These are phyloP conservation scores for Forbesichthys papilliferus DNA, from an alignment of 2,113 vertebrate genomes.

Conservation along the genomic window DNA sequence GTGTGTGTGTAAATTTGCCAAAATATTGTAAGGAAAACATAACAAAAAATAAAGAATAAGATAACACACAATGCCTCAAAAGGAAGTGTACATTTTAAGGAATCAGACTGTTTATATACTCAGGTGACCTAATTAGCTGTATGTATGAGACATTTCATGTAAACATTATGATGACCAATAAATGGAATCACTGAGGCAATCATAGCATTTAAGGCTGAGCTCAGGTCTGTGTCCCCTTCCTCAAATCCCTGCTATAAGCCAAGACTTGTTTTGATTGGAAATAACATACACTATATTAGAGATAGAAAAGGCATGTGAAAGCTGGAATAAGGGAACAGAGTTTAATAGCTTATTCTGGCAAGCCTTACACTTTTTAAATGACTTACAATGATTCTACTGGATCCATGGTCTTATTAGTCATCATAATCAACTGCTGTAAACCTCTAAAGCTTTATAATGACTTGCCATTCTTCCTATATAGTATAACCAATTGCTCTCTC, in stretches of 20 bases:
- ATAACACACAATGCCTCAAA: too few species aligned
- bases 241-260: background rate
- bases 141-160: background rate
- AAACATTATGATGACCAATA: too few species aligned
- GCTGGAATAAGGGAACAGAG: background rate
- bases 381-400: background rate
- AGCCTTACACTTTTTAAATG: background rate
- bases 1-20: too few species aligned
- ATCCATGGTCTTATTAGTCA: background rate
- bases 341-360: background rate
- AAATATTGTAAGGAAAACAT: too few species aligned
- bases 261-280: background rate
- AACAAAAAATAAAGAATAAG: too few species aligned
- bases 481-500: slow-evolving; percentile 18
- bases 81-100: too few species aligned
- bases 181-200: background rate
- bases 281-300: background rate
- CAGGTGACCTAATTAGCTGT: too few species aligned
- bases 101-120: too few species aligned
- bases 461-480: background rate
- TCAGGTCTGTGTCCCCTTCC: too few species aligned
- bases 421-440: slow-evolving; percentile 1
- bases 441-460: slow-evolving; percentile 1
- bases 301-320: background rate
- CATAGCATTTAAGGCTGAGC: background rate